These are phyloP conservation scores for Podarcis siculus DNA, from an alignment of 2,797 vertebrate genomes.

Conservation along the genomic window DNA sequence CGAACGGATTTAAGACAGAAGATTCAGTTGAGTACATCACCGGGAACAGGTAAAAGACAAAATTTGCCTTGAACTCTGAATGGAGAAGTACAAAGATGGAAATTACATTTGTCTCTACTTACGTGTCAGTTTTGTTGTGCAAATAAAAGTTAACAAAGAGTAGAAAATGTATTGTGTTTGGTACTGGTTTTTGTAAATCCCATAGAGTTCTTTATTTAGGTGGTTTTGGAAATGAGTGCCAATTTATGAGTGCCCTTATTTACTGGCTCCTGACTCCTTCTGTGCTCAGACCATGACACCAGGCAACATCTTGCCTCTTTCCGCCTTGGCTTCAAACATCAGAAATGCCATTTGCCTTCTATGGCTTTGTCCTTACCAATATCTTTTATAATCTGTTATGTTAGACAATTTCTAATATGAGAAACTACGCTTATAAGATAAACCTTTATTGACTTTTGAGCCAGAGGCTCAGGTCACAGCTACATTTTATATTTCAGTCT, in stretches of 20 bases:
- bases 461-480: background rate
- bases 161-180: background rate
- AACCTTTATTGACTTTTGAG: background rate
- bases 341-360: background rate
- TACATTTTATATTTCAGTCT: background rate
- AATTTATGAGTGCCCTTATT: background rate
- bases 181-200: background rate
- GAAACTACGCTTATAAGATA: background rate
- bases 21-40: slow-evolving; percentile 84
- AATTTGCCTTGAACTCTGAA: background rate
- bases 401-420: background rate
- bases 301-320: background rate
- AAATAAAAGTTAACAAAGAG: background rate
- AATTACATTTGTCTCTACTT: background rate
- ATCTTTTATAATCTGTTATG: background rate
- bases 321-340: background rate
- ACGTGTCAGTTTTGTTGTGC: background rate
- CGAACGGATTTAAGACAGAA: slow-evolving; percentile 82
- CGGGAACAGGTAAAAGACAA: slow-evolving; percentile 75
- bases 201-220: background rate
- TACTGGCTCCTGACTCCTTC: too few relatives aligned
- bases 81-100: background rate
- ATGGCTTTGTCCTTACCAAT: background rate
- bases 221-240: background rate
- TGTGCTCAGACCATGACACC: background rate